A percentile compares a stretch with the other conserved stretches of the same genome.
Conservation (phyloP, 2,113 vertebrate species). For the Zosterops japonicus region DNA sequence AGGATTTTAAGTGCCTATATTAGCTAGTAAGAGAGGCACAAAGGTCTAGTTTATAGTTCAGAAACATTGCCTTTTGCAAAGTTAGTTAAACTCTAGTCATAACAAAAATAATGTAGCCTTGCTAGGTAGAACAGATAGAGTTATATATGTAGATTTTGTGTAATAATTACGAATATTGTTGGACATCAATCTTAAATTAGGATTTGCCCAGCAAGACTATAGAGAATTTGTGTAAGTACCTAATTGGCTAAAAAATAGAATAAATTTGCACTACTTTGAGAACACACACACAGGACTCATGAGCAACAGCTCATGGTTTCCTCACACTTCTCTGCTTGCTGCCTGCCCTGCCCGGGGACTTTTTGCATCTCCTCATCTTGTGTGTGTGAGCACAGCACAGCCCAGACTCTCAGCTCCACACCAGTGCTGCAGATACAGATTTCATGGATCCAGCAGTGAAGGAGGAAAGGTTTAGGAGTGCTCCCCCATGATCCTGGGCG, state of each 20-base stretch:
- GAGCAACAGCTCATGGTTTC: neutral
- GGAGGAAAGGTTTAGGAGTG: neutral
- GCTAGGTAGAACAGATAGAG: neutral
- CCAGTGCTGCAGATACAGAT: no score
- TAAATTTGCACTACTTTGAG: neutral
- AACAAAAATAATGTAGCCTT: neutral
- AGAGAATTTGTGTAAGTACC: neutral
- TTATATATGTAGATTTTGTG: neutral
- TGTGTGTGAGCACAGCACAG: neutral
- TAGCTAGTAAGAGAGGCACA: no score
- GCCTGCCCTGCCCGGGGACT: neutral
- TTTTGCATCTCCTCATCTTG: neutral
- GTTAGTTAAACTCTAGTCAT: neutral
- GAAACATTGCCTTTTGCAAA: no score
- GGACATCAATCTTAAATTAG: neutral
- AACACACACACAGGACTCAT: neutral
- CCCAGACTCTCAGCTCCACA: neutral
- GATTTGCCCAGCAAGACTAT: neutral
- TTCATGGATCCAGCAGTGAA: neutral
- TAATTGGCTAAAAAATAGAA: neutral
- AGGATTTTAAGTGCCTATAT: no score
- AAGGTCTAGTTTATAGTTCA: no score
- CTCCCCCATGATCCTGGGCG: neutral
- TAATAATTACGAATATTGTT: neutral
- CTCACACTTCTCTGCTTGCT: neutral